phyloP scores from a whole-genome alignment of 2,797 vertebrate genomes.

The Acipenser transmontanus region DNA sequence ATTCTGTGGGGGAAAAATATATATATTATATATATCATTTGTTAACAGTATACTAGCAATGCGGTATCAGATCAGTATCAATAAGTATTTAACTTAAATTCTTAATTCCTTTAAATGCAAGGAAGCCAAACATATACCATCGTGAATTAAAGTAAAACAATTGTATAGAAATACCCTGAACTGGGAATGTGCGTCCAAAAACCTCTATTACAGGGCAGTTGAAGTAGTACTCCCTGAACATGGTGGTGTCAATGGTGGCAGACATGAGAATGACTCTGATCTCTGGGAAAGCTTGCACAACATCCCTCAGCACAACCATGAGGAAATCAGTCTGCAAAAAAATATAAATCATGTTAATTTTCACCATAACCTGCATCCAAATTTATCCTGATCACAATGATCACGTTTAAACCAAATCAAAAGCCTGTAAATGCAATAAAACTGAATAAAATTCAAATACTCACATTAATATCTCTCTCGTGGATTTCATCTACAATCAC shows the following conservation, averaged over 20 bases:
- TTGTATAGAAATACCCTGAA: slow-evolving; percentile 66
- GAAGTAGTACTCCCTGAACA: slow-evolving; percentile 95
- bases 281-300: slow-evolving; percentile 81
- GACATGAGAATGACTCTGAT: slow-evolving; percentile 90
- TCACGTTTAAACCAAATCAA: background rate
- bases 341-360: no score
- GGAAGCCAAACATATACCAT: no score
- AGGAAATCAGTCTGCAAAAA: slow-evolving; percentile 84
- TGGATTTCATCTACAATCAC: slow-evolving; percentile 97
- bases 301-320: slow-evolving; percentile 88
- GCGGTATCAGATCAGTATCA: no score
- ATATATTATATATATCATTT: no score
- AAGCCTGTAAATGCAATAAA: background rate
- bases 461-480: slow-evolving; percentile 92
- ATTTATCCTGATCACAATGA: background rate
- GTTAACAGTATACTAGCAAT: no score
- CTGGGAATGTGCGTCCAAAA: slow-evolving; percentile 82
- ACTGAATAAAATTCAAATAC: slow-evolving; percentile 31
- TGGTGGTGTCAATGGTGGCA: slow-evolving; percentile 91
- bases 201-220: slow-evolving; percentile 89
- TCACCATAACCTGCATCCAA: background rate
- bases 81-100: no score
- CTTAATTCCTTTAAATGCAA: no score
- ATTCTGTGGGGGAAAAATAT: slow-evolving; percentile 58
- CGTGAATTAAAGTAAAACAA: no score